Percentiles rank a stretch among this genome's conserved stretches.
Evolutionary conservation across 92 coral and sea anemone species (phyloP).

Genomic region (Nematostella vectensis): DNA sequence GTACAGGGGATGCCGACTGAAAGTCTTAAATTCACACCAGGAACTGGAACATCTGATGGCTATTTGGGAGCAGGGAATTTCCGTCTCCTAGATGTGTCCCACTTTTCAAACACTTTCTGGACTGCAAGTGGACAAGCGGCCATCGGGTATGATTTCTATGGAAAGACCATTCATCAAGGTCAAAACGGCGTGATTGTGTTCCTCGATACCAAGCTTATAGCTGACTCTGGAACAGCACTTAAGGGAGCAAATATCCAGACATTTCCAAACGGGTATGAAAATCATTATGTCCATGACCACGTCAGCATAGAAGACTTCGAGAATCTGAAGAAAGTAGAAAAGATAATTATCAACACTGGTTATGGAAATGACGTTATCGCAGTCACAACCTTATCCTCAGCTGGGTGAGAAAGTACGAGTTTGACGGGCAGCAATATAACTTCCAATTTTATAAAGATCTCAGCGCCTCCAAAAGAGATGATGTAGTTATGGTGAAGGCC

Average conservation of each 20-base stretch:
- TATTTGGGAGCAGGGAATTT: constrained; percentile 17
- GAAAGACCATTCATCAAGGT: constrained; percentile 7
- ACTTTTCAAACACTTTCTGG: constrained; percentile 17
- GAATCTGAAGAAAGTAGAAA: constrained; percentile 10
- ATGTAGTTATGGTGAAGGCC: not conserved
- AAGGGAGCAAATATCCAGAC: constrained; percentile 21
- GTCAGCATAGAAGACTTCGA: constrained; percentile 19
- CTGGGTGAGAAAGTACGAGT: constrained; percentile 14
- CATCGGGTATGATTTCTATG: constrained; percentile 22
- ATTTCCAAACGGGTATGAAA: constrained; percentile 19
- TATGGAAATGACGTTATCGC: constrained; percentile 21
- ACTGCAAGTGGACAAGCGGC: constrained; percentile 12
- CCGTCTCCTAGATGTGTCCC: constrained; percentile 12
- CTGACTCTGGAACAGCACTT: constrained; percentile 15
- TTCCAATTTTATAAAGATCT: constrained; percentile 12
- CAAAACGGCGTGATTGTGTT: constrained; percentile 12
- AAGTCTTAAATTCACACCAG: constrained; percentile 12
- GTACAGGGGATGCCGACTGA: constrained; percentile 16
- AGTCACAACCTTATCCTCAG: too few species aligned
- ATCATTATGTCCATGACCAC: constrained; percentile 14
- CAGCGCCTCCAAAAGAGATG: constrained; percentile 9
- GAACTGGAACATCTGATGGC: constrained; percentile 10
- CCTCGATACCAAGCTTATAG: constrained; percentile 17
- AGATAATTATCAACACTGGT: constrained; percentile 15
- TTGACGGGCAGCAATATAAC: constrained; percentile 12